phyloP scores from a whole-genome alignment of 2,113 vertebrate genomes.

The Tyto alba region DNA sequence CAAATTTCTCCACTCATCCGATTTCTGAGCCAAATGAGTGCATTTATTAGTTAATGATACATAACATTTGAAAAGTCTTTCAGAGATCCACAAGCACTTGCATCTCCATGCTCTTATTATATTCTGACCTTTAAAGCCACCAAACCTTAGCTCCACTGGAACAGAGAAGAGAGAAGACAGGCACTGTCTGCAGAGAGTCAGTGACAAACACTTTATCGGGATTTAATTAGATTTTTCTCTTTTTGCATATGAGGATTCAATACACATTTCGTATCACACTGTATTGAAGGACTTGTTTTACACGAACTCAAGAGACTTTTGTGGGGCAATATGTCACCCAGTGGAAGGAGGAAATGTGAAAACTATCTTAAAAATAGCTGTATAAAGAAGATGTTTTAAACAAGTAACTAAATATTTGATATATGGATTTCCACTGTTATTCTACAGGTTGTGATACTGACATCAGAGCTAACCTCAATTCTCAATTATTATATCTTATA shows the following conservation, averaged over 20 bases:
- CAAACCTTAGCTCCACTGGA: neutral
- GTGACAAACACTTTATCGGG: slow-evolving; percentile 18
- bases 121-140: slow-evolving; percentile 19
- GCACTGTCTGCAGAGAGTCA: neutral
- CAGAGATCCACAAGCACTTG: neutral
- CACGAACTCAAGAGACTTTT: neutral
- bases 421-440: slow-evolving; percentile 4
- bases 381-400: slow-evolving; percentile 8
- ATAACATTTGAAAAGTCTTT: neutral
- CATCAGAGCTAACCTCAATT: neutral
- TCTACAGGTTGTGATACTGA: slow-evolving; percentile 6
- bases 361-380: neutral
- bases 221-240: slow-evolving; percentile 50
- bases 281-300: neutral
- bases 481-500: neutral
- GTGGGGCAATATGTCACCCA: neutral
- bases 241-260: neutral
- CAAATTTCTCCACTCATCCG: neutral
- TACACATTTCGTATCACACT: neutral
- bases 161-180: neutral
- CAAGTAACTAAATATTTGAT: neutral
- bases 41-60: neutral
- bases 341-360: neutral
- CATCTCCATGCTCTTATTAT: neutral
- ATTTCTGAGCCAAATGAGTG: neutral